Percentiles rank a stretch among this genome's conserved stretches.
Conservation (phyloP, 2,797 vertebrate species). For the Pempheris klunzingeri region DNA sequence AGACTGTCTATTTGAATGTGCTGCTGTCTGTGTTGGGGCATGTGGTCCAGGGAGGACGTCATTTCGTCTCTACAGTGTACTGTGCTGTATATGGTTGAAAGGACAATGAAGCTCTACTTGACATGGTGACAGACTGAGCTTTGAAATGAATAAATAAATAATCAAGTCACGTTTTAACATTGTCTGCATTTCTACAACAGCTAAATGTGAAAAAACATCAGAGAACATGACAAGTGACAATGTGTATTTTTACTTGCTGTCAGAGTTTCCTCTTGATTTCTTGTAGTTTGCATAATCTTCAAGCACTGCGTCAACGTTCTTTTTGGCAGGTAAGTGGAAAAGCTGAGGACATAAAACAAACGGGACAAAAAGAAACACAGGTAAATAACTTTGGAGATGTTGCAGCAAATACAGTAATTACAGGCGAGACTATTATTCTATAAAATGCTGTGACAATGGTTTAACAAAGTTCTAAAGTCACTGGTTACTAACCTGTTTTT, state of each 20-base stretch:
- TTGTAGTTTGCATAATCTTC: conserved; percentile 99
- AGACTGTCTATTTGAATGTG: too few species aligned
- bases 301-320: conserved; percentile 95
- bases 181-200: not conserved
- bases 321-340: conserved; percentile 98
- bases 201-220: not conserved
- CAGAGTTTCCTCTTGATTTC: conserved; percentile 97
- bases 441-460: not conserved
- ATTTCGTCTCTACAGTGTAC: too few species aligned
- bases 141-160: not conserved
- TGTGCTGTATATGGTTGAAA: too few species aligned
- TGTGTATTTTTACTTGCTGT: conserved; percentile 91
- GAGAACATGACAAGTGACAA: not conserved
- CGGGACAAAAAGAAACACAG: conserved; percentile 7
- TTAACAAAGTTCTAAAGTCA: not conserved
- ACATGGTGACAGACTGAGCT: not conserved
- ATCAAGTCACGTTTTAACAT: not conserved
- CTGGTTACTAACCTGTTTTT: conserved; percentile 90
- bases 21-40: too few species aligned
- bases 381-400: not conserved
- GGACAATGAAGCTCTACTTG: too few species aligned
- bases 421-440: not conserved
- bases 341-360: conserved; percentile 83
- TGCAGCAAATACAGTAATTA: not conserved
- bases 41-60: too few species aligned